These are phyloP conservation scores for Thymelicus sylvestris DNA, from an alignment of 2,888 invertebrate genomes.

Conservation along the genomic window DNA sequence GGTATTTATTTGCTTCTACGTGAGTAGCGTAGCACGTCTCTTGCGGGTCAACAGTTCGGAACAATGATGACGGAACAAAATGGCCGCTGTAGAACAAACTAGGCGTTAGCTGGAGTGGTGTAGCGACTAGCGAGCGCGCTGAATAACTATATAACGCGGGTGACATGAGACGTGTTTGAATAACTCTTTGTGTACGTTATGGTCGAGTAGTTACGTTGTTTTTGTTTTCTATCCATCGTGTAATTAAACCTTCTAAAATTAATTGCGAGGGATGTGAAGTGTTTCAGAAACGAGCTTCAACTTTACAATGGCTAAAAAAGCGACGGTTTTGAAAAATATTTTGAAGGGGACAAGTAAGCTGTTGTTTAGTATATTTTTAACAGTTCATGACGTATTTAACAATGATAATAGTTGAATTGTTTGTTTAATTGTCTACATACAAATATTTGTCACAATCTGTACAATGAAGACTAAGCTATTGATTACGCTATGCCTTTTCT, in stretches of 20 bases:
- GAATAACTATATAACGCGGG: constrained; percentile 23
- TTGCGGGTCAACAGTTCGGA: constrained; percentile 39
- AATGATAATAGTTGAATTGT: too few relatives aligned
- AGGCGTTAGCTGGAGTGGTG: constrained; percentile 16
- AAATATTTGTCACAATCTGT: too few relatives aligned
- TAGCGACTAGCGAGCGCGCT: constrained; percentile 7
- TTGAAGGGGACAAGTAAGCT: constrained; percentile 1
- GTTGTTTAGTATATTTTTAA: background rate
- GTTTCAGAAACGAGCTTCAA: background rate
- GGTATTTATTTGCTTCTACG: constrained; percentile 15
- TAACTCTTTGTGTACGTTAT: constrained; percentile 23
- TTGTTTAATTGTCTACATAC: too few relatives aligned
- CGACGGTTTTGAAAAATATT: background rate
- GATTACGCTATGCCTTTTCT: too few relatives aligned
- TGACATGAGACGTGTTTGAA: constrained; percentile 30
- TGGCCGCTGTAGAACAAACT: constrained; percentile 32
- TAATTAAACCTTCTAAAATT: constrained; percentile 27
- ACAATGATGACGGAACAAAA: constrained; percentile 39
- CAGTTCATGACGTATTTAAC: too few relatives aligned
- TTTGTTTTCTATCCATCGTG: constrained; percentile 25
- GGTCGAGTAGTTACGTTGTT: constrained; percentile 17
- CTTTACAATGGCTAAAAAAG: background rate
- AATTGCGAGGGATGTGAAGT: constrained; percentile 5
- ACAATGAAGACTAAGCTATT: too few relatives aligned
- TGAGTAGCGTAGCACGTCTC: constrained; percentile 5